phyloP scores from a whole-genome alignment of 2,888 invertebrate species.

The Sylvicola cinctus region DNA sequence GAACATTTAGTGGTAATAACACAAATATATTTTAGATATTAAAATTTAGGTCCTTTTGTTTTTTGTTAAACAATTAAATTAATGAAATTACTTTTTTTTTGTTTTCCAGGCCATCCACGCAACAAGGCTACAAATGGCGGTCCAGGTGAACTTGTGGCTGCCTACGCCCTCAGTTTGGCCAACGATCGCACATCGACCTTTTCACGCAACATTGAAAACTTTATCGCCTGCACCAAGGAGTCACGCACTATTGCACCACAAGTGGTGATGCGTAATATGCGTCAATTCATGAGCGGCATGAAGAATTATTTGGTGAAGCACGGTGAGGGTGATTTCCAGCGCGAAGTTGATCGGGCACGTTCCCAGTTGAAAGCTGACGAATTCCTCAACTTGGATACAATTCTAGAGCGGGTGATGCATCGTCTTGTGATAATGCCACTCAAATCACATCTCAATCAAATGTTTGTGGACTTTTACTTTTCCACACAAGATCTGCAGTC shows the following conservation, averaged over 20 bases:
- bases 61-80: no score
- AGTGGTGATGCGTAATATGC: conserved; percentile 73
- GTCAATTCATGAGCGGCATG: conserved; percentile 97
- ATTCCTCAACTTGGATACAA: conserved; percentile 87
- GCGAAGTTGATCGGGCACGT: conserved; percentile 50
- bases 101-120: conserved; percentile 63
- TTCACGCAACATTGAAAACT: conserved; percentile 81
- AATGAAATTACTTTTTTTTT: no score
- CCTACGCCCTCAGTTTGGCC: conserved; percentile 61
- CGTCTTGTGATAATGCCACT: conserved; percentile 73
- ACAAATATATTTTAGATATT: no score
- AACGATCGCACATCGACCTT: conserved; percentile 75
- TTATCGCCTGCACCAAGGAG: conserved; percentile 80
- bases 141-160: conserved; percentile 49
- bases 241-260: conserved; percentile 75
- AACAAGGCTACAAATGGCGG: conserved; percentile 31
- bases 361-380: conserved; percentile 64
- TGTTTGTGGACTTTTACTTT: conserved; percentile 78
- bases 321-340: conserved; percentile 82
- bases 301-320: conserved; percentile 94
- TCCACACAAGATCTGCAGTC: conserved; percentile 47
- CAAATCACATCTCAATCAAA: conserved; percentile 59
- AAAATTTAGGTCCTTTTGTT: no score
- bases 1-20: no score
- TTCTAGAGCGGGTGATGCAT: conserved; percentile 87